A percentile compares a stretch with the other conserved stretches of the same genome.
Evolutionary conservation across 53 echinoderm and acorn worm species (phyloP).

Genomic region (Temnopleurus reevesii): DNA sequence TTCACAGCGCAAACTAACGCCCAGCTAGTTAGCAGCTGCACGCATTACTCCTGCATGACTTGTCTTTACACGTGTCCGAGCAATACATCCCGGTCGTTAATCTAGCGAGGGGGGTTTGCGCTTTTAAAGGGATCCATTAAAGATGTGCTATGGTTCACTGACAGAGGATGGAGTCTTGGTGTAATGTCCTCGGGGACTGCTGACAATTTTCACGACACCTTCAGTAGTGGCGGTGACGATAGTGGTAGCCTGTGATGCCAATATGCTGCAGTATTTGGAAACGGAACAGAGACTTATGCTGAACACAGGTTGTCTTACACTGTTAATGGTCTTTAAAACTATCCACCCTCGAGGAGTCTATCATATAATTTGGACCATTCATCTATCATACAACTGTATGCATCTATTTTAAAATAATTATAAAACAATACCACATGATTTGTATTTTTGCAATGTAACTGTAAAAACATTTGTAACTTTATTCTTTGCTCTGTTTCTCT

Average conservation of each 20-base stretch:
- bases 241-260: not conserved
- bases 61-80: constrained; percentile 42
- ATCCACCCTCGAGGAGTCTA: too few relatives aligned
- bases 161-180: not conserved
- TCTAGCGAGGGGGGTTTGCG: constrained; percentile 17
- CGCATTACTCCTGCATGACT: constrained; percentile 5
- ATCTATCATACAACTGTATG: too few relatives aligned
- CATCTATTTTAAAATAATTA: too few relatives aligned
- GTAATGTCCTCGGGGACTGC: constrained; percentile 2
- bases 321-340: too few relatives aligned
- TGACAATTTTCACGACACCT: not conserved
- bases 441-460: too few relatives aligned
- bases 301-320: too few relatives aligned
- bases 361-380: too few relatives aligned
- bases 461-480: too few relatives aligned
- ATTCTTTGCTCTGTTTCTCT: too few relatives aligned
- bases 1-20: constrained; percentile 4
- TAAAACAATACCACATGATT: too few relatives aligned
- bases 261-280: not conserved
- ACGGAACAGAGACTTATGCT: too few relatives aligned
- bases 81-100: constrained; percentile 26
- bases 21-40: constrained; percentile 40
- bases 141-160: not conserved
- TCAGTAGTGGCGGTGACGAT: not conserved
- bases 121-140: constrained; percentile 42